Conservation (phyloP, 2,113 vertebrate species). For the Capricornis sumatraensis region DNA sequence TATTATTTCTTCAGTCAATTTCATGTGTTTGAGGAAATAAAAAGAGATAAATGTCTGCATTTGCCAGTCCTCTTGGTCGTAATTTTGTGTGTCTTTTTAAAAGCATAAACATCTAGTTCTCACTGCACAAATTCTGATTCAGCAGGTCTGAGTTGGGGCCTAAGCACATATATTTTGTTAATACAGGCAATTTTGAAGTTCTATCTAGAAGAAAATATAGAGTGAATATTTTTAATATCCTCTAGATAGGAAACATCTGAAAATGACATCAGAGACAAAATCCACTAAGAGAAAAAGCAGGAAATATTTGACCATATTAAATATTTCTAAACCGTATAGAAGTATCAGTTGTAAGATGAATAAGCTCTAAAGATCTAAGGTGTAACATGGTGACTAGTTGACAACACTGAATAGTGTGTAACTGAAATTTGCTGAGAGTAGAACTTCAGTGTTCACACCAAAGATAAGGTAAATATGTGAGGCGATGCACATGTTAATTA, state of each 20-base stretch:
- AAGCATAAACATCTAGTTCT: background rate
- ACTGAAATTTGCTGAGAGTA: background rate
- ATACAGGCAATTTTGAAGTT: conserved; percentile 15
- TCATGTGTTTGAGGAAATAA: background rate
- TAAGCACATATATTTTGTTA: background rate
- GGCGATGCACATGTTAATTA: background rate
- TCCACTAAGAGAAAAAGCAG: background rate
- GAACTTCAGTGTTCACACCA: background rate
- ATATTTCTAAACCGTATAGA: background rate
- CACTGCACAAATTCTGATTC: background rate
- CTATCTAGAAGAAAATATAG: conserved; percentile 17
- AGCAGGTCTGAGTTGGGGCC: background rate
- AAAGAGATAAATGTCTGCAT: background rate
- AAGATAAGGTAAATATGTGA: background rate
- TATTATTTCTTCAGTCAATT: conserved; percentile 31
- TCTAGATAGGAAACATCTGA: conserved; percentile 1
- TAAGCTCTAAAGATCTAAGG: background rate
- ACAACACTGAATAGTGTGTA: background rate
- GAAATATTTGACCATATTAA: conserved; percentile 31
- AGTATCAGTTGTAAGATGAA: background rate
- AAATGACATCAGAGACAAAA: conserved; percentile 37
- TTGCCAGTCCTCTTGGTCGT: background rate
- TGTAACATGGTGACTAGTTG: background rate
- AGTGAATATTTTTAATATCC: background rate
- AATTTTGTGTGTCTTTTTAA: background rate